Evolutionary conservation across 1,140 invertebrate species (phyloP).

Genomic region (Drosophila punjabiensis): DNA sequence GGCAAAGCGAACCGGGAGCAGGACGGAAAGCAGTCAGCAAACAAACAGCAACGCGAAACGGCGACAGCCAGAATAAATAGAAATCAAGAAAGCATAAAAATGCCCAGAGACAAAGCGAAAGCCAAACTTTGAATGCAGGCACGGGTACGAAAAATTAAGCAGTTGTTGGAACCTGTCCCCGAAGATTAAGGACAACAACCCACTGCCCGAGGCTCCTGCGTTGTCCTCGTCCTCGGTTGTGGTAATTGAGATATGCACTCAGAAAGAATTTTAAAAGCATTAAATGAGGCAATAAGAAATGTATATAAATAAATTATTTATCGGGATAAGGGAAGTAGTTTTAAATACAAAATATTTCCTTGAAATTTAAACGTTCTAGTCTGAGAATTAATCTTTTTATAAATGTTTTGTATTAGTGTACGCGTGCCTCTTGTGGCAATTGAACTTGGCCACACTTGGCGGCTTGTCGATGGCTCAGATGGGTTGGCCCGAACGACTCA

Average conservation of each 20-base stretch:
- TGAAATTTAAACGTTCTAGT: neutral
- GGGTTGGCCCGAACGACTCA: slow-evolving; percentile 9
- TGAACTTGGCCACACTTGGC: slow-evolving; percentile 54
- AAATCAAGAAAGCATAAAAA: slow-evolving; percentile 71
- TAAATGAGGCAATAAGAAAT: too few relatives aligned
- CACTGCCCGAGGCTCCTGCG: slow-evolving; percentile 26
- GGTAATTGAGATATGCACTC: slow-evolving; percentile 59
- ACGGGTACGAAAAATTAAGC: slow-evolving; percentile 70
- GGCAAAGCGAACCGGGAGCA: slow-evolving; percentile 15
- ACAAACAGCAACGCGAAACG: slow-evolving; percentile 19
- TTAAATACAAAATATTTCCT: neutral
- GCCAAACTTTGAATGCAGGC: slow-evolving; percentile 31
- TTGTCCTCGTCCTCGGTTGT: slow-evolving; percentile 10
- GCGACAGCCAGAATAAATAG: slow-evolving; percentile 49
- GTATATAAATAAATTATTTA: too few relatives aligned
- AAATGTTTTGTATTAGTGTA: slow-evolving; percentile 43
- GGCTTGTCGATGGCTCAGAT: slow-evolving; percentile 42
- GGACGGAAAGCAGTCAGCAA: slow-evolving; percentile 18
- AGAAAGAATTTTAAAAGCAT: too few relatives aligned
- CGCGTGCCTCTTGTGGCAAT: slow-evolving; percentile 61
- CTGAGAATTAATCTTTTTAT: neutral
- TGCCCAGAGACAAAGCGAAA: slow-evolving; percentile 36
- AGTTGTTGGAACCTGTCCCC: slow-evolving; percentile 74
- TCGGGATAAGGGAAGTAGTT: neutral
- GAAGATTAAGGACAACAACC: slow-evolving; percentile 59